Conservation (phyloP, 2,113 vertebrate genomes). For the Holacanthus passer region DNA sequence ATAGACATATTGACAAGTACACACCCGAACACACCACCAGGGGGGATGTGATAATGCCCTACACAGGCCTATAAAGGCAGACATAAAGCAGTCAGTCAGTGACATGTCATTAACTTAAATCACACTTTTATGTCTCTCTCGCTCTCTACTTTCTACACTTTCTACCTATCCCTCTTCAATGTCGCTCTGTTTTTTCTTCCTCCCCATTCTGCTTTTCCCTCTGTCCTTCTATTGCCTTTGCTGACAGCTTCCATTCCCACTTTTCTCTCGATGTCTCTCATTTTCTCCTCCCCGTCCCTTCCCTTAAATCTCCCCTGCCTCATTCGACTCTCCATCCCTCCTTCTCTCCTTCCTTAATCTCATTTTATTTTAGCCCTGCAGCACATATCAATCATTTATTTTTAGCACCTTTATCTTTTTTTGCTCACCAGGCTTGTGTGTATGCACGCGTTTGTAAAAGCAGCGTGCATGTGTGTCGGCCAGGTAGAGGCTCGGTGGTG, state of each 20-base stretch:
- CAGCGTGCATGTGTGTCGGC: neutral
- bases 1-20: conserved; percentile 53
- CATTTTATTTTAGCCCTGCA: conserved; percentile 62
- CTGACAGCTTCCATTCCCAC: conserved; percentile 60
- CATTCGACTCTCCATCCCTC: conserved; percentile 41
- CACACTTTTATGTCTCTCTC: conserved; percentile 79
- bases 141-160: conserved; percentile 54
- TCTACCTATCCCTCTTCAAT: conserved; percentile 48
- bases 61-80: conserved; percentile 70
- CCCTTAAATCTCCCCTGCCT: conserved; percentile 62
- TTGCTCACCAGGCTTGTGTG: conserved; percentile 25
- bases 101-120: conserved; percentile 83
- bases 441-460: conserved; percentile 16
- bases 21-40: conserved; percentile 43
- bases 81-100: conserved; percentile 78
- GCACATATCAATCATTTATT: conserved; percentile 73
- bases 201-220: conserved; percentile 27
- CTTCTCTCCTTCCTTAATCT: conserved; percentile 61
- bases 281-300: conserved; percentile 36
- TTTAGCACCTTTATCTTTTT: conserved; percentile 61
- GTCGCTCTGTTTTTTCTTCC: conserved; percentile 44
- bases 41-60: conserved; percentile 65
- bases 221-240: conserved; percentile 60
- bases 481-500: neutral
- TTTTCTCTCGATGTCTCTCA: conserved; percentile 35